Conservation (phyloP, 2,888 invertebrate species). For the Heliothis peltigera region DNA sequence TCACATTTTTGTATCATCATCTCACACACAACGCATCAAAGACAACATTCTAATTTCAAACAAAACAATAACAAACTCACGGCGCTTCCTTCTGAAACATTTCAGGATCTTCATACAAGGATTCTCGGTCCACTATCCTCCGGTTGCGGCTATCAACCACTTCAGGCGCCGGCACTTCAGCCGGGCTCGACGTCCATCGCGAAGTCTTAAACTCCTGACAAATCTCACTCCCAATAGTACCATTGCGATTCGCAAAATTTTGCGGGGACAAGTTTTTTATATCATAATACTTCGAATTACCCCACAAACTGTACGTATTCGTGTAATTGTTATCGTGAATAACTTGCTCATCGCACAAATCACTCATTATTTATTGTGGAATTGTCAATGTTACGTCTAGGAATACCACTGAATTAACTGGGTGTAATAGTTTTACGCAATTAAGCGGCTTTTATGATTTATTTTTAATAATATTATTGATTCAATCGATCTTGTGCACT, state of each 20-base stretch:
- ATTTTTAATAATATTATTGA: constrained; percentile 53
- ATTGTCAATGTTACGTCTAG: constrained; percentile 10
- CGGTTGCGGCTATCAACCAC: constrained; percentile 40
- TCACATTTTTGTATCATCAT: too few species aligned
- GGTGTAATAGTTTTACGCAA: constrained; percentile 34
- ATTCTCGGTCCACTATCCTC: constrained; percentile 36
- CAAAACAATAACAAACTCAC: constrained; percentile 56
- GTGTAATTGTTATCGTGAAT: constrained; percentile 59
- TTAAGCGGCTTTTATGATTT: constrained; percentile 36
- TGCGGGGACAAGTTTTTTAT: constrained; percentile 66
- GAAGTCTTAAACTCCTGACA: constrained; percentile 52
- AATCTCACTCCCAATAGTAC: constrained; percentile 49
- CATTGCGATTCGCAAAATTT: constrained; percentile 53
- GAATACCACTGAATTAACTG: constrained; percentile 22
- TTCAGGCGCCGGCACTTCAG: constrained; percentile 33
- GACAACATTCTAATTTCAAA: constrained; percentile 22
- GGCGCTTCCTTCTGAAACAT: constrained; percentile 27
- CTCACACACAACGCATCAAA: neutral
- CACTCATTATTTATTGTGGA: constrained; percentile 59
- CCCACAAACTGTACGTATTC: constrained; percentile 67
- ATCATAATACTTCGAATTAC: constrained; percentile 66
- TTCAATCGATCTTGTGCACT: constrained; percentile 56
- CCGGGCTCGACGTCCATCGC: constrained; percentile 39
- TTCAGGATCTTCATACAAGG: constrained; percentile 57
- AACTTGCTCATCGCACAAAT: constrained; percentile 56